Conservation (phyloP, 2,888 invertebrate genomes). For the Sminthurides aquaticus region DNA sequence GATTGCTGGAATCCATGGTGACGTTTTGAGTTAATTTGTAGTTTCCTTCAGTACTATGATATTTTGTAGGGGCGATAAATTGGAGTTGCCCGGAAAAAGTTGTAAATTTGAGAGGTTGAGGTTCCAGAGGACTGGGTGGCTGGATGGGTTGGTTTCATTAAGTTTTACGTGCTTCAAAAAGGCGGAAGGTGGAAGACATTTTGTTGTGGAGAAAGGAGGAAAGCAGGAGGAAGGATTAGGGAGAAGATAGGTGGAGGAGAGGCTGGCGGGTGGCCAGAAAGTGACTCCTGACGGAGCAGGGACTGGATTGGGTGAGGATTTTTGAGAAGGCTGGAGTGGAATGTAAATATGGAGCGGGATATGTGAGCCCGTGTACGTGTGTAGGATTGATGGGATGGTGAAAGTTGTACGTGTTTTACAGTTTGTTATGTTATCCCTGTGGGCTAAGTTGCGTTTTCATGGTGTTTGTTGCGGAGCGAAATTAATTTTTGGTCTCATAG, state of each 20-base stretch:
- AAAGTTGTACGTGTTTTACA: background rate
- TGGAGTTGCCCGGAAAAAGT: background rate
- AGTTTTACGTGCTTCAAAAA: too few species aligned
- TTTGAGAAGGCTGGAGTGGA: background rate
- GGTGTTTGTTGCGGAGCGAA: background rate
- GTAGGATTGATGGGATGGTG: background rate
- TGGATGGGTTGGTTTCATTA: too few species aligned
- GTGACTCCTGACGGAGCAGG: background rate
- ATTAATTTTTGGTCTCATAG: constrained; percentile 2
- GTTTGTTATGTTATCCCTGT: background rate
- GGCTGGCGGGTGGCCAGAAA: background rate
- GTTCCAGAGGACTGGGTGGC: too few species aligned
- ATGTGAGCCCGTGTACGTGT: background rate
- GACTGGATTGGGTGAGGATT: background rate
- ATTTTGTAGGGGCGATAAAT: background rate
- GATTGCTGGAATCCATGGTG: too few species aligned
- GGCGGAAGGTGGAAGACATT: too few species aligned
- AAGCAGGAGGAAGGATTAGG: too few species aligned
- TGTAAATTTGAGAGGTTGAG: too few species aligned
- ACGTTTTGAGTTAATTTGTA: background rate
- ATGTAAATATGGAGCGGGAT: background rate
- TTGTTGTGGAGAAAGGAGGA: background rate
- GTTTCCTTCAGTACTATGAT: background rate
- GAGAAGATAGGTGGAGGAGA: background rate
- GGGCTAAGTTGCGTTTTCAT: background rate